Percentiles rank a stretch among this genome's conserved stretches.
Evolutionary conservation across 2,113 vertebrate genomes (phyloP).

Genomic region (Orthonyx spaldingii): DNA sequence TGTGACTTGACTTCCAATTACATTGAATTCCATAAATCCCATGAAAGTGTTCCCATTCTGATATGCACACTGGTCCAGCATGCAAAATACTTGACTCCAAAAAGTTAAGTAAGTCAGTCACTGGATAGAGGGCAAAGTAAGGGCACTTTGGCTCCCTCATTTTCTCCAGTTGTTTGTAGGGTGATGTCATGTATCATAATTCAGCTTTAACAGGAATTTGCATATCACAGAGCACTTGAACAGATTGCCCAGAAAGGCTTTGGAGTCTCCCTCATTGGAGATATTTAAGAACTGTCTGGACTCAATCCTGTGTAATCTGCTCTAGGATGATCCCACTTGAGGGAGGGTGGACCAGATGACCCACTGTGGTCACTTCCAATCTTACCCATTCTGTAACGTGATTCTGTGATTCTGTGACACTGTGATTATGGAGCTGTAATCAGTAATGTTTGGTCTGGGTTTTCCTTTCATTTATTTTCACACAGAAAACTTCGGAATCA

Average conservation of each 20-base stretch:
- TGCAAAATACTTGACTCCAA: background rate
- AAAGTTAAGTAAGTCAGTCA: background rate
- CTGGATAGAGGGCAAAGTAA: background rate
- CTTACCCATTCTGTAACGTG: background rate
- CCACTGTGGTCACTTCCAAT: background rate
- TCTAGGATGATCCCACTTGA: background rate
- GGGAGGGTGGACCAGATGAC: background rate
- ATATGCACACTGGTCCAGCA: background rate
- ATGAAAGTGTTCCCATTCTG: background rate
- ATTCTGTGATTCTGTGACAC: background rate
- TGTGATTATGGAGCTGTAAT: conserved; percentile 3
- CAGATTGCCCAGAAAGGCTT: background rate
- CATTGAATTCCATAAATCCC: background rate
- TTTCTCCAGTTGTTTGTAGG: background rate
- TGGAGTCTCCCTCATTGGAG: background rate
- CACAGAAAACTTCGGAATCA: conserved; percentile 30
- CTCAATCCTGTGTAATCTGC: background rate
- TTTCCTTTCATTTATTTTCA: conserved; percentile 33
- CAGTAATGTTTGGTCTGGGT: background rate
- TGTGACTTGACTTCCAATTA: background rate
- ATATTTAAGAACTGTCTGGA: background rate
- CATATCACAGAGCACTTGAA: background rate
- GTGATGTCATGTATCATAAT: background rate
- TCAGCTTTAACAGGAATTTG: background rate
- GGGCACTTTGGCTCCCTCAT: background rate